phyloP scores from a whole-genome alignment of 2,888 invertebrate genomes.

The Amphipyra berbera region DNA sequence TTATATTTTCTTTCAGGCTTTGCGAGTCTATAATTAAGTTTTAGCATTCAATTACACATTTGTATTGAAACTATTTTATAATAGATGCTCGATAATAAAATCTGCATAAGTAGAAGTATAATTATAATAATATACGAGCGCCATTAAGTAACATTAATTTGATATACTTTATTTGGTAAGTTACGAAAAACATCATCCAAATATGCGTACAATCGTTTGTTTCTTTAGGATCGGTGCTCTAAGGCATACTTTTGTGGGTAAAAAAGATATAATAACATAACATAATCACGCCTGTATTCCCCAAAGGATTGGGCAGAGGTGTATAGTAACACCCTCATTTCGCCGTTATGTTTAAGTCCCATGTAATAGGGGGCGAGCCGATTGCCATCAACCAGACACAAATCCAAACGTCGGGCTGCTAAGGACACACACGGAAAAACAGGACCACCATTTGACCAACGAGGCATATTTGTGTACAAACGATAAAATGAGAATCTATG shows the following conservation, averaged over 20 bases:
- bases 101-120: slow-evolving; percentile 1
- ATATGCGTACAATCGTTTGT: background rate
- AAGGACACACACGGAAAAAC: too few relatives aligned
- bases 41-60: slow-evolving; percentile 23
- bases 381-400: too few relatives aligned
- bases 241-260: background rate
- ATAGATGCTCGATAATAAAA: slow-evolving; percentile 15
- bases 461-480: slow-evolving; percentile 8
- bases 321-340: too few relatives aligned
- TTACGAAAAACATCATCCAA: background rate
- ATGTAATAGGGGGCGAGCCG: too few relatives aligned
- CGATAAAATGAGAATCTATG: background rate
- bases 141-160: slow-evolving; percentile 2
- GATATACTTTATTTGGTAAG: background rate
- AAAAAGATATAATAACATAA: too few relatives aligned
- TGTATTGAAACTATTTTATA: slow-evolving; percentile 20
- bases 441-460: too few relatives aligned
- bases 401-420: too few relatives aligned
- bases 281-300: too few relatives aligned
- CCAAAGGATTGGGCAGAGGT: too few relatives aligned
- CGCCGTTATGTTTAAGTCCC: too few relatives aligned
- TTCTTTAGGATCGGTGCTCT: too few relatives aligned
- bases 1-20: slow-evolving; percentile 33
- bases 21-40: slow-evolving; percentile 41
- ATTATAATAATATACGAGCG: background rate